Conservation (phyloP, 2,888 invertebrate species). For the Mimumesa dahlbomi region DNA sequence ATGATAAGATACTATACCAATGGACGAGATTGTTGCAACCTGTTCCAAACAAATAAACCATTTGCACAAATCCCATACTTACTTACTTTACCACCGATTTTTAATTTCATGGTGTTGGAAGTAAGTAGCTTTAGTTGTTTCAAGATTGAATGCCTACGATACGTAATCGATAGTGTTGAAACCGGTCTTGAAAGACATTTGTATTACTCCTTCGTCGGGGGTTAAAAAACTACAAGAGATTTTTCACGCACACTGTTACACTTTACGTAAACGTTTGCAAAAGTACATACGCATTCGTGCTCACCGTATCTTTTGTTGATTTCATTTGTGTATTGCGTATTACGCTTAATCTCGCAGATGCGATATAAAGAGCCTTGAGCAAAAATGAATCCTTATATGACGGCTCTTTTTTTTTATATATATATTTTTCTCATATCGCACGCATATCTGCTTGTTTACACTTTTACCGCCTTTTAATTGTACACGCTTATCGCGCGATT, state of each 20-base stretch:
- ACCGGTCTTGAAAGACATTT: neutral
- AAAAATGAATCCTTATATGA: constrained; percentile 3
- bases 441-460: neutral
- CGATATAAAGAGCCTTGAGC: constrained; percentile 11
- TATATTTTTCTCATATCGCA: constrained; percentile 16
- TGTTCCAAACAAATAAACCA: too few relatives aligned
- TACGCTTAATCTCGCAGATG: neutral
- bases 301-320: neutral
- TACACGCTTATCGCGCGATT: constrained; percentile 19
- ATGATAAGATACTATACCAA: too few relatives aligned
- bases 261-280: neutral
- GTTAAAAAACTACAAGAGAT: neutral
- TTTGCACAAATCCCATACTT: too few relatives aligned
- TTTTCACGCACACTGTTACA: neutral
- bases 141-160: neutral
- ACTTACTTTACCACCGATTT: too few relatives aligned
- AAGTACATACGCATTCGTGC: neutral
- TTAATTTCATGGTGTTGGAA: neutral
- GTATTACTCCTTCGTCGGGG: neutral
- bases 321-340: neutral
- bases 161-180: neutral
- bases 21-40: too few relatives aligned
- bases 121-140: neutral
- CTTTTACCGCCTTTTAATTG: constrained; percentile 19
- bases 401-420: neutral